Conservation (phyloP, 2,113 vertebrate genomes). For the Cariama cristata region DNA sequence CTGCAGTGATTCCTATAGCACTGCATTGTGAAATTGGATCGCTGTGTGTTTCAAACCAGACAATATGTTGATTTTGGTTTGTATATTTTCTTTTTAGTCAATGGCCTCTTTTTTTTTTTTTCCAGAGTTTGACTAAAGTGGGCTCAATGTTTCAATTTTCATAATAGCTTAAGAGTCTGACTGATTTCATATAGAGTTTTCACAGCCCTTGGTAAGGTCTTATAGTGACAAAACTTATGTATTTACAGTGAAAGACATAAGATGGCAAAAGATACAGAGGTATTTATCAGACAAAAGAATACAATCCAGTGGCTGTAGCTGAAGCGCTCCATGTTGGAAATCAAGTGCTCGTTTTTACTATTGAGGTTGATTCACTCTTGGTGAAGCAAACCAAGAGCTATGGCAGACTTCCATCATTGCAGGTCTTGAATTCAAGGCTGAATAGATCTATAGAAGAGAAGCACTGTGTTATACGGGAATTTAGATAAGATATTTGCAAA, state of each 20-base stretch:
- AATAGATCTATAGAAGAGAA: background rate
- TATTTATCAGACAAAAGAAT: background rate
- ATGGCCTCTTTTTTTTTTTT: background rate
- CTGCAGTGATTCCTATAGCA: background rate
- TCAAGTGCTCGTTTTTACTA: background rate
- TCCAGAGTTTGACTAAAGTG: background rate
- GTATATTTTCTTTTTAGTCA: background rate
- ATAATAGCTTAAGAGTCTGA: background rate
- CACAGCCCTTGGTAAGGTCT: background rate
- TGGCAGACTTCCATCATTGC: background rate
- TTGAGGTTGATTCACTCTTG: background rate
- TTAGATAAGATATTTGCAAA: background rate
- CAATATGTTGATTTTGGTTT: background rate
- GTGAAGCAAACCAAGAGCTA: background rate
- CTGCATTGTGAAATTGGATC: background rate
- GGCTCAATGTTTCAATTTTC: background rate
- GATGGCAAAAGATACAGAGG: background rate
- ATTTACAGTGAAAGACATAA: background rate
- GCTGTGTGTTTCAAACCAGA: background rate
- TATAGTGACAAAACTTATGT: background rate
- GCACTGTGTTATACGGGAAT: background rate
- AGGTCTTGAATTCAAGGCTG: background rate
- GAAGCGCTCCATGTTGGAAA: background rate
- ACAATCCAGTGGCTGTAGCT: background rate
- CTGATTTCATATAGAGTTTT: background rate